phyloP scores from a whole-genome alignment of 2,113 vertebrate species.

The Monopterus albus region DNA sequence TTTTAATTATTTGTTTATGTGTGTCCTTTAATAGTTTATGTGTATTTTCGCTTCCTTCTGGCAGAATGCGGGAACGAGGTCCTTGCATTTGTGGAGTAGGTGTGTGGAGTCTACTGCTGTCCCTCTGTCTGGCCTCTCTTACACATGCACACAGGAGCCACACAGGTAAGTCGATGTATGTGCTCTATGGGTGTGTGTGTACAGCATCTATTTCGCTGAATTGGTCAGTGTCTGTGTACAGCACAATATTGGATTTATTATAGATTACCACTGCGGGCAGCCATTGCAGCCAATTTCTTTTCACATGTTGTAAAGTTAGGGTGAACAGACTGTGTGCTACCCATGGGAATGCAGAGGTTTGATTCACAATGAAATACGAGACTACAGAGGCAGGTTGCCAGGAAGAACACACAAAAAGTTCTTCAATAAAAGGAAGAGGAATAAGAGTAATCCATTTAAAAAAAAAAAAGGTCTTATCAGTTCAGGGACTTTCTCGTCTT shows the following conservation, averaged over 20 bases:
- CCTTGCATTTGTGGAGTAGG: conserved; percentile 80
- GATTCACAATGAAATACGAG: conserved; percentile 54
- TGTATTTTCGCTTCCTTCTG: conserved; percentile 37
- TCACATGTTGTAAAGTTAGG: conserved; percentile 57
- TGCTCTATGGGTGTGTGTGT: not conserved
- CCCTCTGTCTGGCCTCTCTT: conserved; percentile 87
- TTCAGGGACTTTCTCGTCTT: conserved; percentile 43
- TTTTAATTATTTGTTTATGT: not conserved
- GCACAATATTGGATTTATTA: conserved; percentile 27
- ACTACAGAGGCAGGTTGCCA: conserved; percentile 39
- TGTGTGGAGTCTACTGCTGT: conserved; percentile 89
- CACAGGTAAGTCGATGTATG: conserved; percentile 83
- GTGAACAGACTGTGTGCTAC: conserved; percentile 39
- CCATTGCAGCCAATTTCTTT: conserved; percentile 59
- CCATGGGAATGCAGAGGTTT: conserved; percentile 45
- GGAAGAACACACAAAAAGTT: conserved; percentile 54
- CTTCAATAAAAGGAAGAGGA: conserved; percentile 52
- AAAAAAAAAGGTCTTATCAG: conserved; percentile 48
- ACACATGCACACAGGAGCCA: conserved; percentile 89
- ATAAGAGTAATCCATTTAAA: conserved; percentile 44
- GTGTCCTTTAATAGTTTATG: conserved; percentile 18
- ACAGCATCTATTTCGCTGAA: conserved; percentile 20
- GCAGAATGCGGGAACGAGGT: conserved; percentile 89
- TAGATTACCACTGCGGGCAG: conserved; percentile 40
- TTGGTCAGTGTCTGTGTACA: conserved; percentile 23